phyloP scores from a whole-genome alignment of 2,888 invertebrate genomes.

The Augochlorella aurata region DNA sequence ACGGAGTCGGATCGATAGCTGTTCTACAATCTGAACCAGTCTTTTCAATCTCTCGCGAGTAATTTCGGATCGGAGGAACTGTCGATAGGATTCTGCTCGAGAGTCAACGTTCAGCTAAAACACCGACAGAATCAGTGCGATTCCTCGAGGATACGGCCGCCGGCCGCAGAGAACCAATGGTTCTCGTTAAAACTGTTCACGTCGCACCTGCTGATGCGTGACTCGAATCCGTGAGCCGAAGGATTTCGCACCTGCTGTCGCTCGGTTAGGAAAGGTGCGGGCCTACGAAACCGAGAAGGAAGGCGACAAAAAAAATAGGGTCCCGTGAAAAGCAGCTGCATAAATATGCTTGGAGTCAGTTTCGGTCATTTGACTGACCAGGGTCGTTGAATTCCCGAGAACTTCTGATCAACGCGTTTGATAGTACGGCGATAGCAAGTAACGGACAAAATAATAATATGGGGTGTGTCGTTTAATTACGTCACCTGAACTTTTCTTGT shows the following conservation, averaged over 20 bases:
- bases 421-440: too few relatives aligned
- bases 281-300: not conserved
- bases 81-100: not conserved
- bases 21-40: not conserved
- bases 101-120: slow-evolving; percentile 1
- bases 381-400: not conserved
- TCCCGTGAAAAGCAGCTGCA: slow-evolving; percentile 34
- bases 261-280: slow-evolving; percentile 16
- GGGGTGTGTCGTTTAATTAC: too few relatives aligned
- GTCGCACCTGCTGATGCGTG: slow-evolving; percentile 55
- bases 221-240: slow-evolving; percentile 48
- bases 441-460: too few relatives aligned
- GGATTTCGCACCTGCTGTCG: slow-evolving; percentile 57
- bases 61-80: not conserved
- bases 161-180: slow-evolving; percentile 2
- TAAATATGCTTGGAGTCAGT: not conserved
- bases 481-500: too few relatives aligned
- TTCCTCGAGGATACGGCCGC: not conserved
- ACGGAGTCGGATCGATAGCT: not conserved
- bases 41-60: slow-evolving; percentile 7
- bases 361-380: not conserved
- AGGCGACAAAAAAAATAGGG: not conserved
- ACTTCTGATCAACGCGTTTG: not conserved
- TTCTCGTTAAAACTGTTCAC: slow-evolving; percentile 36
- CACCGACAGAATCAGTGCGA: slow-evolving; percentile 10